Conservation (phyloP, 2,113 vertebrate species). For the Erythrocebus patas region DNA sequence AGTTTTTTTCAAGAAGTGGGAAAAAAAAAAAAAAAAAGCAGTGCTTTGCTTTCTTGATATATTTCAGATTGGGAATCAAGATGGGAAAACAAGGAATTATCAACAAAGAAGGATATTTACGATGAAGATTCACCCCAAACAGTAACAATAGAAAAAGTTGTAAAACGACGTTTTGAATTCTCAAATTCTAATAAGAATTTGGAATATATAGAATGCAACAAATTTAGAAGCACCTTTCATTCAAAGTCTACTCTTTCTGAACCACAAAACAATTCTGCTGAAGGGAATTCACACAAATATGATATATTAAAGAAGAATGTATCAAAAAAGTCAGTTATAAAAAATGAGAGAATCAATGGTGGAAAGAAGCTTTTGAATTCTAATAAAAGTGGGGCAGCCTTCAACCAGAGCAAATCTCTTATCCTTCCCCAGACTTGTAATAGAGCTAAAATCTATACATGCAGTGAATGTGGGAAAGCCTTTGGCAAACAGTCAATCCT, state of each 20-base stretch:
- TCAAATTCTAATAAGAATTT: background rate
- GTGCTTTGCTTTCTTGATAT: constrained; percentile 49
- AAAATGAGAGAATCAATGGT: constrained; percentile 13
- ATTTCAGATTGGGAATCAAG: constrained; percentile 62
- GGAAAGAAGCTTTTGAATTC: constrained; percentile 41
- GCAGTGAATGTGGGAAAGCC: constrained; percentile 67
- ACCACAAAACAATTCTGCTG: constrained; percentile 53
- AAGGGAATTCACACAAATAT: constrained; percentile 24
- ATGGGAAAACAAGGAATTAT: constrained; percentile 40
- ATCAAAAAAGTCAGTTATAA: constrained; percentile 23
- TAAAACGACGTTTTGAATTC: constrained; percentile 28
- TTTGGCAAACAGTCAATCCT: constrained; percentile 68
- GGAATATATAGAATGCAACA: background rate
- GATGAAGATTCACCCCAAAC: constrained; percentile 34
- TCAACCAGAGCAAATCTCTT: constrained; percentile 49
- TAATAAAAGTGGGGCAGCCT: constrained; percentile 27
- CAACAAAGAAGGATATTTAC: constrained; percentile 41
- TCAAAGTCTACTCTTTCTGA: constrained; percentile 39
- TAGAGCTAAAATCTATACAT: constrained; percentile 50
- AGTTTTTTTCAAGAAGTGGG: background rate
- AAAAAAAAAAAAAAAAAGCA: background rate
- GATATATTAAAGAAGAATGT: constrained; percentile 43
- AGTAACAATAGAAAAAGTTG: constrained; percentile 32
- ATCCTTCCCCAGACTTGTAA: constrained; percentile 30
- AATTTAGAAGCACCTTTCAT: background rate